Base-by-base conservation (phyloP, 2,888 invertebrate species). In the Plagiodera versicolora region DNA sequence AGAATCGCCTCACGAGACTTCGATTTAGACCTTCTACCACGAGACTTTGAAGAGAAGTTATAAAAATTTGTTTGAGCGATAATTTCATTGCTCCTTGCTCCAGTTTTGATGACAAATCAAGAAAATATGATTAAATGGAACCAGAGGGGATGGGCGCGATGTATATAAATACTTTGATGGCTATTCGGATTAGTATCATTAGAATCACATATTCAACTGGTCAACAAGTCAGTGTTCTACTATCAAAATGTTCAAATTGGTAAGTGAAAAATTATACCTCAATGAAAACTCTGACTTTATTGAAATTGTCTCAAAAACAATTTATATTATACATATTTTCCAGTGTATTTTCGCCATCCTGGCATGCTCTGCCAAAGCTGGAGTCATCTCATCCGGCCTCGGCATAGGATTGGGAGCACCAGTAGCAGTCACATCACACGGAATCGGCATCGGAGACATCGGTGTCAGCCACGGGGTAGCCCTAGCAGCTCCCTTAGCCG, bases 301-400 rank as follows among this genome's bases (percentile, higher is more conserved):
- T 39, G 3, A 14, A n/a, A n/a, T n/a, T n/a, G n/a, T n/a, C n/a
- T n/a, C n/a, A n/a, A n/a, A n/a, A n/a, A n/a, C n/a, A n/a, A n/a
- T n/a, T n/a, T n/a, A n/a, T n/a, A n/a, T n/a, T n/a, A n/a, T n/a
- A n/a, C n/a, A n/a, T n/a, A n/a, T 39, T 19, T 52, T 35, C 9
- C 52, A 52, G 52, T 52, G 20, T 52, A 16, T 52, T 11, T n/a
- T 39, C n/a, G 20, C 14, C n/a, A n/a, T 52, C 20, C 24, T 52
- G 35, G 52, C 39, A 3, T 52, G 52, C 39, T 39, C 52, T 8
- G 52, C 16, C 20, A 20, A 52, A 4, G 39, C 35, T 39, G 52
- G 52, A 18, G 52, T 52, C 14, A 52, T 52, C 32, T 39, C 52
- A 4, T 52, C 52, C 10, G 52, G 19, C 35, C 35, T 39, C 20